phyloP scores from a whole-genome alignment of 2,888 invertebrate species.

The Chalcis sispes region DNA sequence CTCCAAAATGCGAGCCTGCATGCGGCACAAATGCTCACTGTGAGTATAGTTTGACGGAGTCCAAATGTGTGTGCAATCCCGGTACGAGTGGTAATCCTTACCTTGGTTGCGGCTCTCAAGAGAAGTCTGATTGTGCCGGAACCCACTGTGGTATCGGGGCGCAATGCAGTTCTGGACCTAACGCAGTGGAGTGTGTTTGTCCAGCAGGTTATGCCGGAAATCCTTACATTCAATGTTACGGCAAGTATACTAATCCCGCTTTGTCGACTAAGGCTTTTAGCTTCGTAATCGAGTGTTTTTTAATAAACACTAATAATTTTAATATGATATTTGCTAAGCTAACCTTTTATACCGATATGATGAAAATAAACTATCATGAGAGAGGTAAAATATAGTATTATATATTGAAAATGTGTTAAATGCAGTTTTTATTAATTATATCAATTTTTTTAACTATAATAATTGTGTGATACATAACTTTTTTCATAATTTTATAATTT shows the following conservation, averaged over 20 bases:
- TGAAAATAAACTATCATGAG: conserved; percentile 32
- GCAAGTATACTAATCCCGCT: conserved; percentile 66
- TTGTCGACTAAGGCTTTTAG: conserved; percentile 53
- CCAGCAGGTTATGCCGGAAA: conserved; percentile 91
- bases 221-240: conserved; percentile 90
- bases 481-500: conserved; percentile 24
- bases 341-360: conserved; percentile 3
- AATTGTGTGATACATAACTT: background rate
- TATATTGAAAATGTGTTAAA: conserved; percentile 16
- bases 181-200: conserved; percentile 88
- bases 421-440: background rate
- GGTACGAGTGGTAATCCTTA: conserved; percentile 93
- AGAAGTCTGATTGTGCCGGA: conserved; percentile 84
- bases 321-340: conserved; percentile 45
- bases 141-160: conserved; percentile 88
- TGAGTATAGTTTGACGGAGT: conserved; percentile 84
- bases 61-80: conserved; percentile 89
- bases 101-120: conserved; percentile 84
- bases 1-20: conserved; percentile 86
- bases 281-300: conserved; percentile 45
- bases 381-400: conserved; percentile 4
- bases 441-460: background rate
- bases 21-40: conserved; percentile 93
- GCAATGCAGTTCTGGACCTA: conserved; percentile 86
- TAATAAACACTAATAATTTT: conserved; percentile 33